Percentiles rank a stretch among this genome's conserved stretches.
Conservation (phyloP, 2,888 invertebrate genomes). For the Pristionchus exspectatus region DNA sequence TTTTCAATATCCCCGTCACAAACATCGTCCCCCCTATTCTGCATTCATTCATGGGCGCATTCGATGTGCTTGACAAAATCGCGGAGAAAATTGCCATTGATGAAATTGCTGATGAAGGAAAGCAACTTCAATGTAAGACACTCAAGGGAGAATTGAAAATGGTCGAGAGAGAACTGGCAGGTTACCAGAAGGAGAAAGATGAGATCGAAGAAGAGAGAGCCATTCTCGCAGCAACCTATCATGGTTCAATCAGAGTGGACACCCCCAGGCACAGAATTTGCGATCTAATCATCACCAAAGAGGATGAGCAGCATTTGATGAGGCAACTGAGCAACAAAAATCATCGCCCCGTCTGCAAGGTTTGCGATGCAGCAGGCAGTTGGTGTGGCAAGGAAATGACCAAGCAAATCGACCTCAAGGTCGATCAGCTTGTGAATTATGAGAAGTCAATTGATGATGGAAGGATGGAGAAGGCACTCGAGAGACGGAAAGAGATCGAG, state of each 20-base stretch:
- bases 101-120: neutral
- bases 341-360: neutral
- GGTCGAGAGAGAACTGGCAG: neutral
- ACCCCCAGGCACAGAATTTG: neutral
- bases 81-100: neutral
- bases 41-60: constrained; percentile 22
- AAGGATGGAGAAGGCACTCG: too few species aligned
- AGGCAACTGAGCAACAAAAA: neutral
- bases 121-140: neutral
- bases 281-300: neutral
- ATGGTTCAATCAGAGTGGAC: neutral
- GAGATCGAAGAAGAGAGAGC: neutral
- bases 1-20: neutral
- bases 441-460: neutral
- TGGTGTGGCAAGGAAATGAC: neutral
- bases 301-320: neutral
- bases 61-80: neutral
- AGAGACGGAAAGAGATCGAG: neutral
- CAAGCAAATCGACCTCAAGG: neutral
- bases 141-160: neutral
- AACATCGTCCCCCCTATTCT: neutral
- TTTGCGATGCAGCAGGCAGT: neutral
- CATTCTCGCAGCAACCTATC: neutral
- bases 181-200: neutral
- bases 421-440: neutral